Evolutionary conservation across 2,797 vertebrate species (phyloP).

Genomic region (Ibycter americanus): DNA sequence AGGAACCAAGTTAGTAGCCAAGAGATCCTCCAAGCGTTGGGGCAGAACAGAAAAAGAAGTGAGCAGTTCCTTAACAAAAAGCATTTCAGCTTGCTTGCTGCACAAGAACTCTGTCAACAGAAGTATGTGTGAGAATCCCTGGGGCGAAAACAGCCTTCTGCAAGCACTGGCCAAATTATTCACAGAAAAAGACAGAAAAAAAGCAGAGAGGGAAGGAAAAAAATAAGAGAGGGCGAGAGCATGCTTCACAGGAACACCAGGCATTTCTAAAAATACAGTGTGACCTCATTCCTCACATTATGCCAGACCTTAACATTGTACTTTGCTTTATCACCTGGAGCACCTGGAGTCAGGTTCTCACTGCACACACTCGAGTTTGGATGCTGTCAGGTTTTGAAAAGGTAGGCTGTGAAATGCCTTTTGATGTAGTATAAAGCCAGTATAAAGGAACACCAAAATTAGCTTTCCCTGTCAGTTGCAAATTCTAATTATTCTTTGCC

Average conservation of each 20-base stretch:
- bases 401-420: neutral
- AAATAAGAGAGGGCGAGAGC: neutral
- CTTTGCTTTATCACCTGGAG: conserved; percentile 57
- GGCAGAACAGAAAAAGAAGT: conserved; percentile 48
- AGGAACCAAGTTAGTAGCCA: conserved; percentile 22
- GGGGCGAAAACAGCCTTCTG: conserved; percentile 77
- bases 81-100: conserved; percentile 71
- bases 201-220: neutral
- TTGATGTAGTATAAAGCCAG: neutral
- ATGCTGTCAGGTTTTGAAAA: conserved; percentile 39
- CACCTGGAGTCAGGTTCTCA: conserved; percentile 59
- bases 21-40: conserved; percentile 36
- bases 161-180: conserved; percentile 80
- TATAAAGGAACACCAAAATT: conserved; percentile 5
- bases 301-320: conserved; percentile 11
- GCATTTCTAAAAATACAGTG: conserved; percentile 64
- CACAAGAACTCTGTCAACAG: conserved; percentile 80
- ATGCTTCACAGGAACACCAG: conserved; percentile 23
- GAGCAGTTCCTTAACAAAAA: conserved; percentile 73
- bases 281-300: conserved; percentile 62
- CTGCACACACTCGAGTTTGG: neutral
- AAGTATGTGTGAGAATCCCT: conserved; percentile 76
- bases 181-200: conserved; percentile 46
- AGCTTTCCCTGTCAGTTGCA: neutral
- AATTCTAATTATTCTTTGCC: conserved; percentile 28